Percentiles rank a stretch among this genome's conserved stretches.
phyloP scores from a whole-genome alignment of 2,113 vertebrate genomes.

The Coptodon rendalli region DNA sequence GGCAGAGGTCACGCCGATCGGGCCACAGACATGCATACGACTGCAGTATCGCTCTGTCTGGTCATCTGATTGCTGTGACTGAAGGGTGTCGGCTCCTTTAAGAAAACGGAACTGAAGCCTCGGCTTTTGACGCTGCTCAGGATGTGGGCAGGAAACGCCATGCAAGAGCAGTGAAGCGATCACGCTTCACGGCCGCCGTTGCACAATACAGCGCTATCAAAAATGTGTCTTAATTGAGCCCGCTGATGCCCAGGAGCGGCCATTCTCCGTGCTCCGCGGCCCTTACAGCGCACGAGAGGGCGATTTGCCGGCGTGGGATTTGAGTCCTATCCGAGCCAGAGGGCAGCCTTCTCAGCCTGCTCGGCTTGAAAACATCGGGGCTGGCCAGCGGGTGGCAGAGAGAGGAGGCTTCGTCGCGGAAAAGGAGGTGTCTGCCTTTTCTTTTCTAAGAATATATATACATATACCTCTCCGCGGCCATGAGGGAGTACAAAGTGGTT shows the following conservation, averaged over 20 bases:
- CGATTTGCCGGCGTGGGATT: conserved; percentile 7
- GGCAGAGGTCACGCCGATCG: background rate
- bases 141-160: conserved; percentile 72
- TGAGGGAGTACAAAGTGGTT: conserved; percentile 95
- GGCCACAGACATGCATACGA: background rate
- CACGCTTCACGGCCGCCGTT: conserved; percentile 51
- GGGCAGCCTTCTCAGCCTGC: conserved; percentile 38
- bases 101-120: conserved; percentile 60
- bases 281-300: background rate
- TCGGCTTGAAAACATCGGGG: conserved; percentile 61
- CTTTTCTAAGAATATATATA: background rate
- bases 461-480: conserved; percentile 35
- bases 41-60: background rate
- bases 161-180: conserved; percentile 51
- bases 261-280: background rate
- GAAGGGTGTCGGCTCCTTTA: conserved; percentile 63
- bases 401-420: conserved; percentile 47
- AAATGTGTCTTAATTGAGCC: conserved; percentile 36
- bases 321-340: conserved; percentile 19
- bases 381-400: conserved; percentile 54
- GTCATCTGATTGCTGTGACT: background rate
- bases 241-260: conserved; percentile 48
- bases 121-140: conserved; percentile 53
- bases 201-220: conserved; percentile 44
- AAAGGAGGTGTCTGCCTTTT: conserved; percentile 53